These are phyloP conservation scores for Odontamblyopus rebecca DNA, from an alignment of 2,797 vertebrate genomes.

Conservation along the genomic window DNA sequence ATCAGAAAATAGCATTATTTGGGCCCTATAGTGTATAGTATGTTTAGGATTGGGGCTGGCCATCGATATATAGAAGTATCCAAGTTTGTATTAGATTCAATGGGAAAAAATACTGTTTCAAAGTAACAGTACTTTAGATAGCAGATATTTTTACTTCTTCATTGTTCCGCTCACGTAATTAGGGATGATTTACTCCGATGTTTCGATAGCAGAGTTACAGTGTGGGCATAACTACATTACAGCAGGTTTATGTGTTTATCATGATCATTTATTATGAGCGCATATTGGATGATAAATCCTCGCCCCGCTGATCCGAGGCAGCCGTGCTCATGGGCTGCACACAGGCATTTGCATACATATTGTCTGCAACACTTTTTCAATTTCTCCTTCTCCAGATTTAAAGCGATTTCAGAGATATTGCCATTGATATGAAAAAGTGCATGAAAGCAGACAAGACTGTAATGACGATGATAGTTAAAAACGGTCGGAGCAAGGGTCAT, in stretches of 20 bases:
- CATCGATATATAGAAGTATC: too few species aligned
- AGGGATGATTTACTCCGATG: constrained; percentile 38
- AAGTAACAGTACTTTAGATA: not conserved
- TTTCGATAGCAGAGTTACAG: constrained; percentile 34
- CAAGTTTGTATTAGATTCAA: too few species aligned
- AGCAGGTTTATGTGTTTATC: constrained; percentile 53
- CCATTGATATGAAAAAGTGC: constrained; percentile 46
- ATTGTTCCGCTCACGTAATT: constrained; percentile 5
- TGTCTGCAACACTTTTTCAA: constrained; percentile 69
- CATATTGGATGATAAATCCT: constrained; percentile 69
- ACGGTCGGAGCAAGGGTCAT: constrained; percentile 9
- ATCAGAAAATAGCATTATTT: too few species aligned
- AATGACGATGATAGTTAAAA: constrained; percentile 9
- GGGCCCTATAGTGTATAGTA: too few species aligned
- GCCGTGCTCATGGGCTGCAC: constrained; percentile 26
- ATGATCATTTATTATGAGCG: constrained; percentile 63
- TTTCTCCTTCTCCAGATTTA: constrained; percentile 32
- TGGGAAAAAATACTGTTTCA: too few species aligned
- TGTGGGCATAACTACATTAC: constrained; percentile 39
- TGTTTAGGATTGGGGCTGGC: too few species aligned
- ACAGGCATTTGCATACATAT: constrained; percentile 81
- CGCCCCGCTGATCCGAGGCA: constrained; percentile 41
- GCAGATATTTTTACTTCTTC: not conserved
- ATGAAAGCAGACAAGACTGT: constrained; percentile 25
- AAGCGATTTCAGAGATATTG: constrained; percentile 30